Base-by-base conservation (phyloP, 2,113 vertebrate genomes). In the Anguilla japonica region DNA sequence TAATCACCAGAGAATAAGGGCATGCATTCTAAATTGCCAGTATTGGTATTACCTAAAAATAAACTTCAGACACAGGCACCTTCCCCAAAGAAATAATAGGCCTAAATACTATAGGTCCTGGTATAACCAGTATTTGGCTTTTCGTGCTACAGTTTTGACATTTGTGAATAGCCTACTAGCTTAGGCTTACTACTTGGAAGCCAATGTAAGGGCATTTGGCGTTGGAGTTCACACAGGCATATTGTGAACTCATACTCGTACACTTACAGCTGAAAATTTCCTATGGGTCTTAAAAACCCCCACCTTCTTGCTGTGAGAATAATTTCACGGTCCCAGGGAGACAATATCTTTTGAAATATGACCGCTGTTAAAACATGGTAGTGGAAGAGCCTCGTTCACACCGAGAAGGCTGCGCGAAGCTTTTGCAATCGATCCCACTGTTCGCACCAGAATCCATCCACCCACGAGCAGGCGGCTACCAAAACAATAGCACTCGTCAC, bases 311-410 rank as follows among this genome's bases (percentile, higher is more conserved):
- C 56, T 81, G 41, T 79, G 60, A 81, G 79, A 86, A 86, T 56
- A 86, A 86, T 81, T 82, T 63, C 79, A 81, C 57, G 78, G 79
- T 81, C 79, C 46, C 85, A 22, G 15, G 22, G 79, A 86, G 78
- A 85, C 34, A 67, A 79, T 79, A 85, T 40, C 56, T 86, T 82
- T 81, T 81, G 79, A 81, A 82, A 86, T 86, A 81, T 81, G 56
- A 63, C 79, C 85, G 41, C 79, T 15, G 40, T 43, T n/a, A 41
- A 57, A 39, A 56, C 53, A 41, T 50, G 53, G 46, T 22, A 53
- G 79, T 43, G 46, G 56, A 82, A 53, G 22, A 46, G 39, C 85
- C 43, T 26, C n/a, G 40, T 29, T 46, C 8, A 3, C 26, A 43
- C 13, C 79, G 75, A 20, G 43, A 8, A 29, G 71, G 75, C 84